A percentile compares a stretch with the other conserved stretches of the same genome.
Evolutionary conservation across 2,888 invertebrate species (phyloP).

Genomic region (Nomada lathburiana): DNA sequence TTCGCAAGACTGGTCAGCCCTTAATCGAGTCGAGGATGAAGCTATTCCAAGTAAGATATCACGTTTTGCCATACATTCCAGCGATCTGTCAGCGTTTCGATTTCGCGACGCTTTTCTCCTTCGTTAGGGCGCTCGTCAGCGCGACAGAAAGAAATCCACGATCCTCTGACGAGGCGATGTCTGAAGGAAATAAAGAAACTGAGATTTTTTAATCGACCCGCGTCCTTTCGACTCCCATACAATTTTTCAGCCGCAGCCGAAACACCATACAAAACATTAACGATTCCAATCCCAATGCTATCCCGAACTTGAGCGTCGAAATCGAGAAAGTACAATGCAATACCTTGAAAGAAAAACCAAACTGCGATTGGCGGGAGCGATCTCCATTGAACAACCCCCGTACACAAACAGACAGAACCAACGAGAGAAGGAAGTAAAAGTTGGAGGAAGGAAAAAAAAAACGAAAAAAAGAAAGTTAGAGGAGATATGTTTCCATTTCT

Average conservation of each 20-base stretch:
- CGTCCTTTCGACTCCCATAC: slow-evolving; percentile 48
- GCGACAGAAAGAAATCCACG: slow-evolving; percentile 51
- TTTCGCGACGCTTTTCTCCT: slow-evolving; percentile 46
- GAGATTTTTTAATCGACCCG: slow-evolving; percentile 62
- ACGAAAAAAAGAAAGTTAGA: neutral
- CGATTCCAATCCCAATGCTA: too few species aligned
- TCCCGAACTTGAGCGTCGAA: slow-evolving; percentile 1
- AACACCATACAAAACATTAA: too few species aligned
- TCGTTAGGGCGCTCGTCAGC: slow-evolving; percentile 43
- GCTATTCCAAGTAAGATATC: neutral
- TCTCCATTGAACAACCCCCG: neutral
- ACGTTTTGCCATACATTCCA: slow-evolving; percentile 70
- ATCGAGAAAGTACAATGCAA: slow-evolving; percentile 35
- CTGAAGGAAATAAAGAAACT: slow-evolving; percentile 66
- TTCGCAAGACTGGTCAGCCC: neutral
- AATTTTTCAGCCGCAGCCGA: neutral
- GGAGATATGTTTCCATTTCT: neutral
- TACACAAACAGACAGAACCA: neutral
- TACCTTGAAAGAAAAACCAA: neutral
- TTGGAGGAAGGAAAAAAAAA: neutral
- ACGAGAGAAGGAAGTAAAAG: neutral
- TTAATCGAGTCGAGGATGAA: slow-evolving; percentile 32
- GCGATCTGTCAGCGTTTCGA: slow-evolving; percentile 54
- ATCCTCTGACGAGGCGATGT: slow-evolving; percentile 43
- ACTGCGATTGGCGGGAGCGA: slow-evolving; percentile 57